Base-by-base conservation (phyloP, 2,113 vertebrate species). In the Hippocampus zosterae region DNA sequence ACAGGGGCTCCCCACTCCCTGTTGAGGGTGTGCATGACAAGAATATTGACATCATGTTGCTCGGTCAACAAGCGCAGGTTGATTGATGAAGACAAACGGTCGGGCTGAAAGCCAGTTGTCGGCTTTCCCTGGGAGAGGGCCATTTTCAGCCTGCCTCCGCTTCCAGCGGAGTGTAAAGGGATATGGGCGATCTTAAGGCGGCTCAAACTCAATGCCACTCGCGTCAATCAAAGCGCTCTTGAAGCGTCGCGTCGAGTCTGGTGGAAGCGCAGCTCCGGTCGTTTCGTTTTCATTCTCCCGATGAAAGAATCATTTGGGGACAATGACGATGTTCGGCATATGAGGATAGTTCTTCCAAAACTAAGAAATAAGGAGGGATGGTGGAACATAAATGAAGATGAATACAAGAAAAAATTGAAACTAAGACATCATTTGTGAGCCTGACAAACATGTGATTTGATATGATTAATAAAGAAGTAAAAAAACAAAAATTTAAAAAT, bases 1-100 rank as follows among this genome's bases (percentile, higher is more conserved):
- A 68, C 50, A 41, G 66, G 86, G 85, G 87, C 91, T 89, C 78
- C 29, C 91, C 84, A 83, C 83, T 87, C 88, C 88, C 87, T 82
- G 88, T 93, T 90, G 91, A 86, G 90, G 87, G 72, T 82, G 88
- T 87, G 87, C 90, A 87, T 93, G 91, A 95, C 94, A 94, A 95
- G 91, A 94, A 93, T 92, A 92, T 88, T 92, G 90, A 94, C 92
- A 93, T 83, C 90, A 90, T 87, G 90, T 92, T 95, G 89, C 91
- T 92, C 83, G 81, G 93, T 94, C 94, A 95, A 94, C 91, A 95
- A 92, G 93, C 78, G 77, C 9, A 2, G 70, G 80, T 89, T 94
- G 93, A 94, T 92, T 93, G 92, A 95, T 93, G 92, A 93, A 92
- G 91, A 91, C 93, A 94, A 93, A 91, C 81, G 87, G 85, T 86